Conservation (phyloP, 1,140 invertebrate species). For the Tetragonula clypearis region DNA sequence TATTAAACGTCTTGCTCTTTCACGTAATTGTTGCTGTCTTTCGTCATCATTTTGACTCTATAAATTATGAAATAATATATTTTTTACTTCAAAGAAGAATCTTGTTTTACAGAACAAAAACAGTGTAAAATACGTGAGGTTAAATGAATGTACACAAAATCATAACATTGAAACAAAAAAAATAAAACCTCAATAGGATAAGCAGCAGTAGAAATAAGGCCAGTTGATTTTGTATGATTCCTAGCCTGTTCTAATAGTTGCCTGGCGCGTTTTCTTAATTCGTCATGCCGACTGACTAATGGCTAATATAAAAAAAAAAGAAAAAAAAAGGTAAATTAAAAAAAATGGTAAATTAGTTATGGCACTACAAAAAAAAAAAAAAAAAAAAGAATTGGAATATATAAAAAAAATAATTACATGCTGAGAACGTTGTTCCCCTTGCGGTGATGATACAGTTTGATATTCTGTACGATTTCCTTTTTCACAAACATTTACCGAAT, state of each 20-base stretch:
- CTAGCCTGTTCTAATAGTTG: conserved; percentile 94
- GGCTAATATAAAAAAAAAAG: conserved; percentile 81
- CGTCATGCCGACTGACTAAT: conserved; percentile 89
- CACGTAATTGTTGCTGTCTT: conserved; percentile 91
- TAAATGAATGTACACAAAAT: conserved; percentile 12
- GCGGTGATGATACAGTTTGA: conserved; percentile 73
- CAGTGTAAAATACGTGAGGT: background rate
- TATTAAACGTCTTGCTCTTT: conserved; percentile 93
- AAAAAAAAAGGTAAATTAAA: conserved; percentile 47
- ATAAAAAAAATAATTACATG: conserved; percentile 75
- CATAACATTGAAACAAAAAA: conserved; percentile 41
- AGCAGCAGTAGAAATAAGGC: conserved; percentile 72
- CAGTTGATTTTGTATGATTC: conserved; percentile 84
- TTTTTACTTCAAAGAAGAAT: background rate
- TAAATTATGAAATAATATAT: conserved; percentile 23
- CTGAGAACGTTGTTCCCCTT: conserved; percentile 75
- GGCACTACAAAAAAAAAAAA: conserved; percentile 8
- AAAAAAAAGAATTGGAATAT: background rate
- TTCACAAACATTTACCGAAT: conserved; percentile 67
- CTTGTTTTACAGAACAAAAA: conserved; percentile 11
- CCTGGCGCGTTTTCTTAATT: conserved; percentile 94
- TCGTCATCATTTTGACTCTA: conserved; percentile 87
- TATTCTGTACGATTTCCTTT: conserved; percentile 76
- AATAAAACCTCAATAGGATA: conserved; percentile 81
- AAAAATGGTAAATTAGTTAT: conserved; percentile 48